Evolutionary conservation across 1,140 invertebrate species (phyloP).

Genomic region (Neodiprion fabricii): DNA sequence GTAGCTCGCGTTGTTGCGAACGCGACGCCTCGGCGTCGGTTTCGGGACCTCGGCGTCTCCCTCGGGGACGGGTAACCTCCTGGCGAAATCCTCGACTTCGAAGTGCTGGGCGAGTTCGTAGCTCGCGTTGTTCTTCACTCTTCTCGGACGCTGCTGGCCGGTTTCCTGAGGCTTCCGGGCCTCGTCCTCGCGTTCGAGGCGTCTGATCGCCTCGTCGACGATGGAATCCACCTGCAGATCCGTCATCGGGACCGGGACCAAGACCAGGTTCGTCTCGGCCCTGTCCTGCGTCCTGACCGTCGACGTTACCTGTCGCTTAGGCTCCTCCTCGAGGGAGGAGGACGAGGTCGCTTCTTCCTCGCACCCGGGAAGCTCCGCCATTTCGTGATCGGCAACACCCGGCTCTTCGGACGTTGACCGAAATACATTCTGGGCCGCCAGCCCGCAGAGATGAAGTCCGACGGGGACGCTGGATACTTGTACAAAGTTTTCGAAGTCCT

Average conservation of each 20-base stretch:
- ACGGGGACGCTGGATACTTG: conserved; percentile 63
- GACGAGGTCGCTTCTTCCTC: conserved; percentile 24
- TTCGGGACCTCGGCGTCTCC: conserved; percentile 8
- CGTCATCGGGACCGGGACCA: conserved; percentile 49
- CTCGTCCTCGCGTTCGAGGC: conserved; percentile 45
- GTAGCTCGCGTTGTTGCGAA: conserved; percentile 57
- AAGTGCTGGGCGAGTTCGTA: conserved; percentile 54
- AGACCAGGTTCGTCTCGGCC: conserved; percentile 37
- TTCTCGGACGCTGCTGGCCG: conserved; percentile 24
- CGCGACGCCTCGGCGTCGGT: conserved; percentile 27
- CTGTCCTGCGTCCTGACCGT: conserved; percentile 57
- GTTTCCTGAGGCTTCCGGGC: conserved; percentile 29
- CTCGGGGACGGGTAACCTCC: neutral
- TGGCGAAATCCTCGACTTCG: conserved; percentile 34
- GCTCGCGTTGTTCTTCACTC: conserved; percentile 53
- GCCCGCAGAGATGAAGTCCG: conserved; percentile 60
- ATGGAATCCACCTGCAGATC: conserved; percentile 50
- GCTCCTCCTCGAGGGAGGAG: conserved; percentile 26
- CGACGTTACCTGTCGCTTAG: conserved; percentile 27
- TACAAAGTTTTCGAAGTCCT: conserved; percentile 47
- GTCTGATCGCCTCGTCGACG: conserved; percentile 47
- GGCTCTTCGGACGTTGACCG: neutral
- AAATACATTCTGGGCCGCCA: conserved; percentile 26
- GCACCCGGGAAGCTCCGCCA: conserved; percentile 1
- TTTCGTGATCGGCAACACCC: conserved; percentile 6